Evolutionary conservation across 37 sponge, comb jelly and placozoan genomes (phyloP).

Genomic region (Beroe ovata): DNA sequence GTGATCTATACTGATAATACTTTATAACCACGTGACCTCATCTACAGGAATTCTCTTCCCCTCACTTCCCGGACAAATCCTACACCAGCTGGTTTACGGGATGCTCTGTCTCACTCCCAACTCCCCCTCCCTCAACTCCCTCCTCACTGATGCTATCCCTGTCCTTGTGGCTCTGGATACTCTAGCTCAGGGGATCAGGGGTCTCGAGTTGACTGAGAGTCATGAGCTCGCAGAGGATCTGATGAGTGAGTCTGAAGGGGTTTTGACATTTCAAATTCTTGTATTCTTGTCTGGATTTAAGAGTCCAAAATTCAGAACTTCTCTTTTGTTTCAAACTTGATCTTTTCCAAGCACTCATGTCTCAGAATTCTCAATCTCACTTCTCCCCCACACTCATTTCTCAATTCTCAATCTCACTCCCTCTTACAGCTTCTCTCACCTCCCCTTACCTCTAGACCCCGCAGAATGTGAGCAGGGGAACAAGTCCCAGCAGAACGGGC

Average conservation of each 20-base stretch:
- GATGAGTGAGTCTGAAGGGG: conserved; percentile 37
- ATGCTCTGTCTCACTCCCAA: conserved; percentile 21
- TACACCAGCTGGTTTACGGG: conserved; percentile 46
- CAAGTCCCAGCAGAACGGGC: conserved; percentile 41
- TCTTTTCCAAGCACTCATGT: no score
- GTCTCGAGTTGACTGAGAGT: conserved; percentile 47
- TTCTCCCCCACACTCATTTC: no score
- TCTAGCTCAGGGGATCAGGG: conserved; percentile 7
- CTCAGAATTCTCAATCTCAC: no score
- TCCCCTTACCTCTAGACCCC: no score
- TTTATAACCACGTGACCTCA: background rate
- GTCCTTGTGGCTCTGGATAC: conserved; percentile 15
- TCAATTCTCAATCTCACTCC: no score
- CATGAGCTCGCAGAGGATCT: conserved; percentile 59
- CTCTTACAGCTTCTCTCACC: no score
- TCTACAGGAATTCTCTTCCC: conserved; percentile 39
- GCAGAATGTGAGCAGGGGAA: conserved; percentile 43
- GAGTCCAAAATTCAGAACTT: no score
- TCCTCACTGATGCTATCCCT: conserved; percentile 23
- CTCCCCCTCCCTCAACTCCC: conserved; percentile 52
- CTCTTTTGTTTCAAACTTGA: no score
- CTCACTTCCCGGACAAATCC: conserved; percentile 60
- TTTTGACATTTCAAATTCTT: no score
- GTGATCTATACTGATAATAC: background rate
- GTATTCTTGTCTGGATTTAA: no score